Conservation (phyloP, 2,888 invertebrate genomes). For the Anagyrus pseudococci region DNA sequence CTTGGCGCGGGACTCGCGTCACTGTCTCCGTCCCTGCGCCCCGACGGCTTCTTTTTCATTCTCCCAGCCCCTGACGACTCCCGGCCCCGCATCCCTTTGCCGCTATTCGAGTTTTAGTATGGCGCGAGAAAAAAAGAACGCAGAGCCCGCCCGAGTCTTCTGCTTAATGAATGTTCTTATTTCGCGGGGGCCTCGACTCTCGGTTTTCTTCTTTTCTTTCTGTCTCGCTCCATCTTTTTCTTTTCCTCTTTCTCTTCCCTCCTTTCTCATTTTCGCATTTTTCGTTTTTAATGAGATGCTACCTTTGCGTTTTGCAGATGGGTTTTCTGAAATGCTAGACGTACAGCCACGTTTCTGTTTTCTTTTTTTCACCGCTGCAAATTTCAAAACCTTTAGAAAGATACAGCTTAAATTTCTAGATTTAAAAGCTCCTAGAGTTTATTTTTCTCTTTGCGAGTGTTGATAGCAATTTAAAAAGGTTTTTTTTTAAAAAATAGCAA, state of each 20-base stretch:
- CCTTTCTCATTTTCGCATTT: too few relatives aligned
- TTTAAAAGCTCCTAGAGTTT: too few relatives aligned
- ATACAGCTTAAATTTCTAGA: too few relatives aligned
- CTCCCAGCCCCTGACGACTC: neutral
- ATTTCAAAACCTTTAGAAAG: neutral
- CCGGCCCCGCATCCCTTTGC: neutral
- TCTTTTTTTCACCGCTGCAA: too few relatives aligned
- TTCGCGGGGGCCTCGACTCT: neutral
- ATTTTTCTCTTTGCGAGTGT: too few relatives aligned
- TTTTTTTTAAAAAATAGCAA: too few relatives aligned
- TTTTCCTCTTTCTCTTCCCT: neutral
- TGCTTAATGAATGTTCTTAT: constrained; percentile 31
- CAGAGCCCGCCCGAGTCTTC: neutral
- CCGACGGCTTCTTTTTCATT: constrained; percentile 2
- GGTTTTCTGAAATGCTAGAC: neutral
- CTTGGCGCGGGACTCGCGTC: neutral
- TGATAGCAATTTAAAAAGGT: too few relatives aligned
- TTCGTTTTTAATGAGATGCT: constrained; percentile 11
- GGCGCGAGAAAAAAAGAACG: neutral
- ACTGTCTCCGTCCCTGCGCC: neutral
- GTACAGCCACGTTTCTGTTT: too few relatives aligned
- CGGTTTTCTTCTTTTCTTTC: neutral
- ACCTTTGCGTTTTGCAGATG: neutral
- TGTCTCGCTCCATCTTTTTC: neutral
- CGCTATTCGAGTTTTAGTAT: constrained; percentile 11